Evolutionary conservation across 2,113 vertebrate species (phyloP).

Genomic region (Ptilorrhoa leucosticta): DNA sequence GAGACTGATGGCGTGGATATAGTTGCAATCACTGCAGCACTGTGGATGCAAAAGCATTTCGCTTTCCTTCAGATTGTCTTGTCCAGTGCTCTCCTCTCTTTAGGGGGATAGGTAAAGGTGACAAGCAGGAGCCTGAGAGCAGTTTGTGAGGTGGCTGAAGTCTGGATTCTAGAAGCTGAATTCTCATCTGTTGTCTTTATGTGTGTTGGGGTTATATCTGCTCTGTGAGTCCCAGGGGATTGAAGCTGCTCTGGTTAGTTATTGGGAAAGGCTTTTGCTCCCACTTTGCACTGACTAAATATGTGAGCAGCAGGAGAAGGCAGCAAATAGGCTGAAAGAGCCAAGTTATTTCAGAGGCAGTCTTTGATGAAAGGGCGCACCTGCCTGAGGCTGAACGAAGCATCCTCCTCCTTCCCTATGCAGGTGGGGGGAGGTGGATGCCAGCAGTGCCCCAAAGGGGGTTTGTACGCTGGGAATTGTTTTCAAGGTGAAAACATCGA

Average conservation of each 20-base stretch:
- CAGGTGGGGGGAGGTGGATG: not conserved
- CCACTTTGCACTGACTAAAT: not conserved
- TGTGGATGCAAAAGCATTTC: not conserved
- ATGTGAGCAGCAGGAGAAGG: not conserved
- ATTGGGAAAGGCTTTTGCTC: not conserved
- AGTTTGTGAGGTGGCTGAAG: not conserved
- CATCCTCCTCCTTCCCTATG: not conserved
- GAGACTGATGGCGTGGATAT: not conserved
- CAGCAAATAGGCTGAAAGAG: not conserved
- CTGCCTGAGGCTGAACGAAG: not conserved
- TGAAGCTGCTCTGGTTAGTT: not conserved
- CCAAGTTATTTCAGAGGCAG: not conserved
- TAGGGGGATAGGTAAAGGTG: not conserved
- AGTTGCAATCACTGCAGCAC: not conserved
- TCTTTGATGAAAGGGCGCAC: not conserved
- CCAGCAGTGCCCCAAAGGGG: not conserved
- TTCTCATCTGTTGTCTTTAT: not conserved
- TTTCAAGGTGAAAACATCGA: not conserved
- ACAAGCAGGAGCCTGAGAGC: not conserved
- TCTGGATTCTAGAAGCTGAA: not conserved
- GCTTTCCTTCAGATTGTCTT: not conserved
- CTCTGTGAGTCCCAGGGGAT: not conserved
- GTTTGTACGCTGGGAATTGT: rapidly evolving
- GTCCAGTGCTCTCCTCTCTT: not conserved
- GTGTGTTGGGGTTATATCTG: not conserved